phyloP scores from a whole-genome alignment of 64 coral and sea anemone species.

The Porites lutea region DNA sequence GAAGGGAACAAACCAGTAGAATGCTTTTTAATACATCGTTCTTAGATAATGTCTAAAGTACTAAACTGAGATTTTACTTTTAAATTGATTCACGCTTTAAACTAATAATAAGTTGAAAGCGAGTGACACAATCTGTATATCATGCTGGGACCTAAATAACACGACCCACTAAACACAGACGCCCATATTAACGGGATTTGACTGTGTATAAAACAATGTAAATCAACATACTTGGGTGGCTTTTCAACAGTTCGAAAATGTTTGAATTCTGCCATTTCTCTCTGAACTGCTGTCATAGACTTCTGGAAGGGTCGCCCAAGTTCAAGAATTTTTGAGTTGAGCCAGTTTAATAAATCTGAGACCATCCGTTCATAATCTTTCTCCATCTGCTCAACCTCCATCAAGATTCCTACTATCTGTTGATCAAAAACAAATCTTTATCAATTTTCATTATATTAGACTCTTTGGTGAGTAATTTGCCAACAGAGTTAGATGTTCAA shows the following conservation, averaged over 20 bases:
- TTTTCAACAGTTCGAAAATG: slow-evolving; percentile 99
- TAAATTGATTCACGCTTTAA: too few relatives aligned
- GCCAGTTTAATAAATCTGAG: slow-evolving; percentile 86
- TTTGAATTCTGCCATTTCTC: slow-evolving; percentile 91
- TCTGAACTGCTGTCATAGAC: slow-evolving; percentile 85
- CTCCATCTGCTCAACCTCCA: slow-evolving; percentile 94
- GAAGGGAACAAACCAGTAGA: too few relatives aligned
- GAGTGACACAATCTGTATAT: too few relatives aligned
- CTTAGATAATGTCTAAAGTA: too few relatives aligned
- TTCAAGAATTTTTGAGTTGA: slow-evolving; percentile 74
- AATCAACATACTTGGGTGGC: slow-evolving; percentile 84
- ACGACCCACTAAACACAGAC: background rate
- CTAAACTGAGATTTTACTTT: too few relatives aligned
- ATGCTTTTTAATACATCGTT: too few relatives aligned
- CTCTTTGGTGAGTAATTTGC: too few relatives aligned
- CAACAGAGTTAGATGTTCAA: too few relatives aligned
- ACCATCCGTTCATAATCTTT: slow-evolving; percentile 84
- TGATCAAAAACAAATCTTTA: background rate
- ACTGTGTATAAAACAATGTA: background rate
- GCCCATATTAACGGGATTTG: too few relatives aligned
- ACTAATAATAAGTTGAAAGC: too few relatives aligned
- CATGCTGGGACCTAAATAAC: background rate
- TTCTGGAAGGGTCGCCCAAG: slow-evolving; percentile 79
- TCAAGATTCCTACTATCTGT: slow-evolving; percentile 91
- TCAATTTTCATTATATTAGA: too few relatives aligned